phyloP scores from a whole-genome alignment of 2,797 vertebrate species.

The Scyliorhinus canicula region DNA sequence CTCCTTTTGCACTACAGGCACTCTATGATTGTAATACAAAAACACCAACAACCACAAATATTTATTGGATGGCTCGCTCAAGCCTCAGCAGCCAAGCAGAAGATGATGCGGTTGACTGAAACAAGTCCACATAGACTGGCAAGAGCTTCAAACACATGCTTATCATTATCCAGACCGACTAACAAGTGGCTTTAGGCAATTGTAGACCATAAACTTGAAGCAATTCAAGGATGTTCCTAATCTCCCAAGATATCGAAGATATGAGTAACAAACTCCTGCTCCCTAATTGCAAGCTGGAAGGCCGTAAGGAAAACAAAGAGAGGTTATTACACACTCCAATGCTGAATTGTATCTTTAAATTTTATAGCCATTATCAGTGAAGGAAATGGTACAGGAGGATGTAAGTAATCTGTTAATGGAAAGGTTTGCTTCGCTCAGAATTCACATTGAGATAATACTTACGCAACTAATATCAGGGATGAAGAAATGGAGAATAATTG shows the following conservation, averaged over 20 bases:
- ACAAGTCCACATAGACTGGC: neutral
- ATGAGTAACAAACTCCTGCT: neutral
- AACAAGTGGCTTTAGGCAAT: neutral
- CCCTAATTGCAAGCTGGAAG: neutral
- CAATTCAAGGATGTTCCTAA: conserved; percentile 12
- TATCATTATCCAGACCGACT: conserved; percentile 19
- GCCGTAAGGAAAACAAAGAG: neutral
- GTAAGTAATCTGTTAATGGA: neutral
- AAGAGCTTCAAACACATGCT: neutral
- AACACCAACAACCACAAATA: neutral
- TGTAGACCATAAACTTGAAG: neutral
- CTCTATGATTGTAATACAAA: too few relatives aligned
- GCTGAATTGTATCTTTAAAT: neutral
- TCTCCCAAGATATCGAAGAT: neutral
- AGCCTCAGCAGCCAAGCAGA: neutral
- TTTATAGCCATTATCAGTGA: neutral
- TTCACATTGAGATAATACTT: neutral
- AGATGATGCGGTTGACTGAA: neutral
- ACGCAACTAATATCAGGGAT: neutral
- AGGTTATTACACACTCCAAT: neutral
- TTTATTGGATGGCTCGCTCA: neutral
- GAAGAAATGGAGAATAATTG: neutral
- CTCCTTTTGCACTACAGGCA: too few relatives aligned
- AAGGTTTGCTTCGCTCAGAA: neutral
- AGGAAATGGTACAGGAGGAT: neutral